These are phyloP conservation scores for Dromiciops gliroides DNA, from an alignment of 2,113 vertebrate species.

Conservation along the genomic window DNA sequence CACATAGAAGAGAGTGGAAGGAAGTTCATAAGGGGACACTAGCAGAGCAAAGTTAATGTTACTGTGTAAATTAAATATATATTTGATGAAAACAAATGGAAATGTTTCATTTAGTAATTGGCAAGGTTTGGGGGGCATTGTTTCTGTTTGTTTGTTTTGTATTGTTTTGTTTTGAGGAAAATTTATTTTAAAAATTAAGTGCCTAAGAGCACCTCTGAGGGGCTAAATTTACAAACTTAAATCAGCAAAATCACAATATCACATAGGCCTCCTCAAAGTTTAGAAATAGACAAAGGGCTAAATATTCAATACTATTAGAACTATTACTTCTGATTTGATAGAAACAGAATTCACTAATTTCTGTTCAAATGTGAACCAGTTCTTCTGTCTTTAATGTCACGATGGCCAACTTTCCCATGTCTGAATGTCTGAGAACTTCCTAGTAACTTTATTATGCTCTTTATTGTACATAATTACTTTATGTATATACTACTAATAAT, in stretches of 20 bases:
- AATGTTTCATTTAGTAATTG: no score
- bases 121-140: no score
- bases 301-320: neutral
- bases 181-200: neutral
- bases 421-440: neutral
- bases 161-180: neutral
- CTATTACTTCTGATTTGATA: no score
- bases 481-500: neutral
- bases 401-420: neutral
- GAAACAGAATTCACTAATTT: neutral
- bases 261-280: neutral
- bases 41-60: neutral
- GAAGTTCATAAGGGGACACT: neutral
- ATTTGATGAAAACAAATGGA: neutral
- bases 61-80: neutral
- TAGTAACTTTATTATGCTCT: neutral
- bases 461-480: neutral
- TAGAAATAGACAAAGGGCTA: neutral
- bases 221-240: no score
- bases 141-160: no score
- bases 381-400: neutral
- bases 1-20: neutral
- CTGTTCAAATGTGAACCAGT: neutral
- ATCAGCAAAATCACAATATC: neutral
- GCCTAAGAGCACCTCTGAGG: neutral